phyloP scores from a whole-genome alignment of 2,797 vertebrate genomes.

The Emydoidea blandingii region DNA sequence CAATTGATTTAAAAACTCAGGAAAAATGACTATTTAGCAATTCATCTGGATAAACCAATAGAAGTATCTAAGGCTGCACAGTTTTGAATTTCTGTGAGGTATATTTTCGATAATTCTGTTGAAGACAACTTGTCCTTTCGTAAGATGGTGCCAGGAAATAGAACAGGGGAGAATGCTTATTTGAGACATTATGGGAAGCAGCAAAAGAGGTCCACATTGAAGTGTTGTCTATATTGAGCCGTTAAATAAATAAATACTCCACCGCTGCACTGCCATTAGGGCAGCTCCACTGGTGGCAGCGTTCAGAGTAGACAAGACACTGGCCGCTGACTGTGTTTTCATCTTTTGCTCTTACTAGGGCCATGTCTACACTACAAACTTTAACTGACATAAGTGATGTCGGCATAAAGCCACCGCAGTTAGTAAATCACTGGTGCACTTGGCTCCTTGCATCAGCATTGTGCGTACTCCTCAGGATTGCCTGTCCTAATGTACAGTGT shows the following conservation, averaged over 20 bases:
- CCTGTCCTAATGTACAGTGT: neutral
- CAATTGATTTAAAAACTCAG: neutral
- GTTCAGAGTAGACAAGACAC: neutral
- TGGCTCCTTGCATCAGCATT: neutral
- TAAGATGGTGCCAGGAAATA: neutral
- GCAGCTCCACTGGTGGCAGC: neutral
- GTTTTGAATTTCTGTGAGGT: neutral
- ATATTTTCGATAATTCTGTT: neutral
- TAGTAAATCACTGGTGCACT: neutral
- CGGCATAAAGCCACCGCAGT: neutral
- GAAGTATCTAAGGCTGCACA: neutral
- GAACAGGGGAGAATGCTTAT: neutral
- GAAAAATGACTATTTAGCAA: neutral
- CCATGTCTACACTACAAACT: neutral
- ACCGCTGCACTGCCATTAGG: neutral
- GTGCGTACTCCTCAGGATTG: neutral
- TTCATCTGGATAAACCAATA: neutral
- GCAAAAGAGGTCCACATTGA: neutral
- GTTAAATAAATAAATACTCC: neutral
- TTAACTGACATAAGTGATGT: neutral
- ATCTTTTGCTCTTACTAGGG: neutral
- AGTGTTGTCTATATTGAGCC: neutral
- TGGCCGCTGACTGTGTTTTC: neutral
- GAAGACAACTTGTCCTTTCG: neutral
- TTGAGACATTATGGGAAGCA: neutral